These are phyloP conservation scores for Serilophus lunatus DNA, from an alignment of 2,113 vertebrate species.

Conservation along the genomic window DNA sequence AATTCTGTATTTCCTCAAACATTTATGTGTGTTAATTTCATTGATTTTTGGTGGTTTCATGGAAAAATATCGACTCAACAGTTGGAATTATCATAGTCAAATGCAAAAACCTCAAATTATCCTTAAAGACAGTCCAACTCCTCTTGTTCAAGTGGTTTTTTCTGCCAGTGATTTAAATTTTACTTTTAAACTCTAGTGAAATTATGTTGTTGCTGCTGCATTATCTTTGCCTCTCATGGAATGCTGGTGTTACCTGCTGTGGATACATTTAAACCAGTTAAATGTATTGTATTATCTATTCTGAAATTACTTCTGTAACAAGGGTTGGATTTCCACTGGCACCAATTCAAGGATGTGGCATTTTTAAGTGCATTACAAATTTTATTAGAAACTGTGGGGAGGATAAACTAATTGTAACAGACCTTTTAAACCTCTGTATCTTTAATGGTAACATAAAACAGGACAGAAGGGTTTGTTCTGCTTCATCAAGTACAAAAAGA, in stretches of 20 bases:
- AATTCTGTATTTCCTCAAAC: neutral
- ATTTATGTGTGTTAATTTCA: neutral
- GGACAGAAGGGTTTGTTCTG: neutral
- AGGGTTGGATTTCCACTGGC: neutral
- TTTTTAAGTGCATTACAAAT: neutral
- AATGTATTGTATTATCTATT: neutral
- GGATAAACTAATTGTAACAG: neutral
- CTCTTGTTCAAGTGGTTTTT: neutral
- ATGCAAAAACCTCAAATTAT: neutral
- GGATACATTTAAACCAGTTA: neutral
- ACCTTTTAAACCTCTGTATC: neutral
- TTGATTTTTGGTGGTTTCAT: neutral
- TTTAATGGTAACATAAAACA: neutral
- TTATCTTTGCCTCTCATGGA: neutral
- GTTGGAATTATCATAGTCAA: neutral
- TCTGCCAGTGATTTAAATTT: neutral
- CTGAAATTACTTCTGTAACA: neutral
- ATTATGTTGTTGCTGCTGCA: rapidly evolving
- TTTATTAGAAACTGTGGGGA: neutral
- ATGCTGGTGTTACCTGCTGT: neutral
- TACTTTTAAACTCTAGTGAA: neutral
- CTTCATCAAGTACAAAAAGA: neutral
- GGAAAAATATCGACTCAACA: neutral
- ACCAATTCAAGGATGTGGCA: neutral
- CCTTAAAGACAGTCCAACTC: neutral